Percentiles rank a stretch among this genome's conserved stretches.
phyloP scores from a whole-genome alignment of 1,140 invertebrate species.

The Achroia grisella region DNA sequence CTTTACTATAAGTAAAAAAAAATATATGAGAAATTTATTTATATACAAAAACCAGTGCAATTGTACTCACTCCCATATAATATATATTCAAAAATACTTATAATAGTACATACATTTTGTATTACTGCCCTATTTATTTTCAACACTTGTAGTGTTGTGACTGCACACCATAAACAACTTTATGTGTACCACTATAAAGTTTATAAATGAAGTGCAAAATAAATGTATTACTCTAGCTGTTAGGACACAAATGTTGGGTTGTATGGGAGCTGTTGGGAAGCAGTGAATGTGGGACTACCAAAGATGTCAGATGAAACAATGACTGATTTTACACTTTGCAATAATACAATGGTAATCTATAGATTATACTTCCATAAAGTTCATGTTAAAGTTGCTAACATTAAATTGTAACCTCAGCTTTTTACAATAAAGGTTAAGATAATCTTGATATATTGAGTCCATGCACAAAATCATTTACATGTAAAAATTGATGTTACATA shows the following conservation, averaged over 20 bases:
- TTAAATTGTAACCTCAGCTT: not conserved
- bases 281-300: constrained; percentile 35
- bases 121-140: constrained; percentile 14
- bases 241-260: constrained; percentile 10
- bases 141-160: constrained; percentile 1
- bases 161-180: too few relatives aligned
- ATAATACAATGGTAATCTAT: constrained; percentile 19
- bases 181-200: too few relatives aligned
- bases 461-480: constrained; percentile 55
- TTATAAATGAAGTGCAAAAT: too few relatives aligned
- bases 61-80: constrained; percentile 23
- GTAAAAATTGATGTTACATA: constrained; percentile 22
- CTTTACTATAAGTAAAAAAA: constrained; percentile 64
- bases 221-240: too few relatives aligned
- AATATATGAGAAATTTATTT: constrained; percentile 32
- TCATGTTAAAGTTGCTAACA: constrained; percentile 22
- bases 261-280: constrained; percentile 11
- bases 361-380: constrained; percentile 37
- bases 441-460: constrained; percentile 30
- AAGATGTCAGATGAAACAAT: constrained; percentile 45
- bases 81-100: constrained; percentile 3
- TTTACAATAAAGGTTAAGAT: constrained; percentile 24
- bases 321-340: constrained; percentile 35
- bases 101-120: too few relatives aligned
- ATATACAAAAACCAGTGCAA: constrained; percentile 49